These are phyloP conservation scores for Brachionus asplanchnoidis DNA, from an alignment of 1,140 invertebrate species.

Conservation along the genomic window DNA sequence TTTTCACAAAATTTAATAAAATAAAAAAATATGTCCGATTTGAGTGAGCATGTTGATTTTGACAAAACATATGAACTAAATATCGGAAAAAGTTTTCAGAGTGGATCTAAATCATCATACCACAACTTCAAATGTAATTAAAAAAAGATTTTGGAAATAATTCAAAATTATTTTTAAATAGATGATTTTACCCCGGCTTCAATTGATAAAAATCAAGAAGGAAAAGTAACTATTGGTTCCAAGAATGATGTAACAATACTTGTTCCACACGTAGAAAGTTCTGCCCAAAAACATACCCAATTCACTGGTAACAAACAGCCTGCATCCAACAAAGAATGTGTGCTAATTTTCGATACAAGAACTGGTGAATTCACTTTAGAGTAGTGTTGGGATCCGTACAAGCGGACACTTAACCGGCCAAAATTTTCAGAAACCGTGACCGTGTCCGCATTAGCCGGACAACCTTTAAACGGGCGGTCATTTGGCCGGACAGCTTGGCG, in stretches of 20 bases:
- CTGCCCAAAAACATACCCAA: slow-evolving; percentile 36
- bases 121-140: slow-evolving; percentile 41
- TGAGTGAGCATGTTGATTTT: background rate
- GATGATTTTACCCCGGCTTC: slow-evolving; percentile 41
- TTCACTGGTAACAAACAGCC: slow-evolving; percentile 35
- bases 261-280: slow-evolving; percentile 29
- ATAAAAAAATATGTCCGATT: background rate
- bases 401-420: too few species aligned
- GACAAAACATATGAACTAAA: slow-evolving; percentile 26
- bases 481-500: too few species aligned
- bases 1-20: too few species aligned
- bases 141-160: too few species aligned
- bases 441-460: too few species aligned
- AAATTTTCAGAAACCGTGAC: too few species aligned
- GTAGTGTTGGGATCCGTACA: too few species aligned
- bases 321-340: slow-evolving; percentile 28
- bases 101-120: slow-evolving; percentile 8
- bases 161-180: background rate
- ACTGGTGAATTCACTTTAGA: slow-evolving; percentile 19
- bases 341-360: slow-evolving; percentile 21
- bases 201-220: slow-evolving; percentile 25
- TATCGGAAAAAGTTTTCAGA: slow-evolving; percentile 38
- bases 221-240: slow-evolving; percentile 15
- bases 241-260: slow-evolving; percentile 23
- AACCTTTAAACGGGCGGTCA: too few species aligned